Conservation (phyloP, 2,113 vertebrate genomes). For the Pseudorasbora parva region DNA sequence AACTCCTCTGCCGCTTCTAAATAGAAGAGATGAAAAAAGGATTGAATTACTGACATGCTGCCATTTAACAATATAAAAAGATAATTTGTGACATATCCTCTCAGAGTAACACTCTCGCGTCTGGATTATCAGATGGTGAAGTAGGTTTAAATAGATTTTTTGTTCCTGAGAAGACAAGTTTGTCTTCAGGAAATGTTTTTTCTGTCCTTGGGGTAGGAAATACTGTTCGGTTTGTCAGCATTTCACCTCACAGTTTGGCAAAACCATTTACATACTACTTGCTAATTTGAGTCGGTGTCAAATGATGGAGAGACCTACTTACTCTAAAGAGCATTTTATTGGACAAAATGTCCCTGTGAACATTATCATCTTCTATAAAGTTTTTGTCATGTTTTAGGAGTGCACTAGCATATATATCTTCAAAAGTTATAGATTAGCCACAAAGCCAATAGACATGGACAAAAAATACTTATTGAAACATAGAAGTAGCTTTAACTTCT, state of each 20-base stretch:
- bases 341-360: neutral
- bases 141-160: neutral
- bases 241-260: neutral
- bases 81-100: neutral
- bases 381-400: neutral
- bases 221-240: neutral
- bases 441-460: neutral
- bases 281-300: neutral
- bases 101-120: neutral
- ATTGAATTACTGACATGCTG: neutral
- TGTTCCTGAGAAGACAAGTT: too few species aligned
- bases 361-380: neutral
- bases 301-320: neutral
- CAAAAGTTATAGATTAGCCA: neutral
- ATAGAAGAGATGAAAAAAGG: conserved; percentile 25
- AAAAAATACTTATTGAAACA: neutral
- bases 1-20: conserved; percentile 93
- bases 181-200: neutral
- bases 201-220: neutral
- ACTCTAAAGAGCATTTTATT: neutral
- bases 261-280: neutral
- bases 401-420: neutral
- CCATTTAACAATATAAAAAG: neutral
- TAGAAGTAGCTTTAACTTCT: neutral
- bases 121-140: neutral